Evolutionary conservation across 2,888 invertebrate genomes (phyloP).

Genomic region (Gerris lacustris): DNA sequence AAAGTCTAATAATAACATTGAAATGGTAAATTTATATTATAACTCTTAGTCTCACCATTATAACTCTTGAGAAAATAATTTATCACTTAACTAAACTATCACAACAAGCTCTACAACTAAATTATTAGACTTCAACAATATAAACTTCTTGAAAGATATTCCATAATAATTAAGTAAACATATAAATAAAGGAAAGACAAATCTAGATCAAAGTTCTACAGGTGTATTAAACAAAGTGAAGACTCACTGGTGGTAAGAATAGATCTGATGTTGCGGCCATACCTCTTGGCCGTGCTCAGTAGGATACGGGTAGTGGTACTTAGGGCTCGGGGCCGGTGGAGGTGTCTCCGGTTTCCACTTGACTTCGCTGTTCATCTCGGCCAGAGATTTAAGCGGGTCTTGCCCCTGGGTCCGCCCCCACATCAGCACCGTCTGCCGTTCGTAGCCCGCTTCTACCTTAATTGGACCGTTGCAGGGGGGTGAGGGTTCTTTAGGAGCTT

Average conservation of each 20-base stretch:
- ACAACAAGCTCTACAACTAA: too few relatives aligned
- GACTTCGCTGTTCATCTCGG: constrained; percentile 42
- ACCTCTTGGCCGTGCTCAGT: constrained; percentile 42
- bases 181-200: too few relatives aligned
- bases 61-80: too few relatives aligned
- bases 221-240: constrained; percentile 27
- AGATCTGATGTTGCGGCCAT: constrained; percentile 53
- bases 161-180: too few relatives aligned
- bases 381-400: constrained; percentile 41
- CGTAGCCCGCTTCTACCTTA: constrained; percentile 4
- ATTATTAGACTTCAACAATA: too few relatives aligned
- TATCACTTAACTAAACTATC: too few relatives aligned
- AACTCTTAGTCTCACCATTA: too few relatives aligned
- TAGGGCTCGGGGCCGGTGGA: constrained; percentile 36
- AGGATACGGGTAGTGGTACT: constrained; percentile 34
- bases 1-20: too few relatives aligned
- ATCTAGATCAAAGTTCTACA: neutral
- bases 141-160: too few relatives aligned
- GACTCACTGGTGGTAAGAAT: constrained; percentile 46
- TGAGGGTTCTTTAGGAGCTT: constrained; percentile 42
- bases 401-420: constrained; percentile 50
- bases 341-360: constrained; percentile 40
- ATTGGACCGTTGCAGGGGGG: neutral
- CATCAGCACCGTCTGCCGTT: constrained; percentile 82
- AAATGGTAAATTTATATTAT: too few relatives aligned